Conservation (phyloP, 2,113 vertebrate genomes). For the Hystrix brachyura region DNA sequence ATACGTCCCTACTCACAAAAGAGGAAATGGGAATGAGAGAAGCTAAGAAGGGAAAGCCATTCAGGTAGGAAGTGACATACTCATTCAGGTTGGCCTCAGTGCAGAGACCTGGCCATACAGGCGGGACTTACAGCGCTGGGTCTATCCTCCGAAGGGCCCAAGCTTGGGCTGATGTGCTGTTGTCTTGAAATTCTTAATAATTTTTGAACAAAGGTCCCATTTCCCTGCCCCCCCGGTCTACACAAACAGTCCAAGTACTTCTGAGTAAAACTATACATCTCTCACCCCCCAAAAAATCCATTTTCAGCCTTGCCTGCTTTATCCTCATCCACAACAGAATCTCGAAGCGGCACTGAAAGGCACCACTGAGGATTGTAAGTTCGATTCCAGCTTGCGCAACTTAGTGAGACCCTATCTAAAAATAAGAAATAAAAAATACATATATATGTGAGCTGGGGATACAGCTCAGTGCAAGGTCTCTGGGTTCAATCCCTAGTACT, state of each 20-base stretch:
- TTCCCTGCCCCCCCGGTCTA: neutral
- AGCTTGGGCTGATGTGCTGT: neutral
- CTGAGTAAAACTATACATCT: no score
- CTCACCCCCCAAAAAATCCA: neutral
- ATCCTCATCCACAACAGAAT: neutral
- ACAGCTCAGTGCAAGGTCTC: neutral
- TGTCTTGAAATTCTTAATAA: neutral
- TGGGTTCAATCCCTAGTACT: neutral
- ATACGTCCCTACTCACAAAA: neutral
- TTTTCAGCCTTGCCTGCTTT: neutral
- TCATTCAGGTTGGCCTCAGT: neutral
- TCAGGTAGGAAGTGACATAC: neutral
- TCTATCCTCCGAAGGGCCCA: neutral
- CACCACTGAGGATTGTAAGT: neutral
- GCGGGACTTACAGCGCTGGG: fast-evolving
- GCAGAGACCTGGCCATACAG: fast-evolving
- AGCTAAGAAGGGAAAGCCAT: neutral
- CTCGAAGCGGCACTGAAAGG: neutral
- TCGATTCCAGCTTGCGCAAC: neutral
- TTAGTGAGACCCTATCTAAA: neutral
- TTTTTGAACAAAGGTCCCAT: neutral
- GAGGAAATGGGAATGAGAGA: neutral
- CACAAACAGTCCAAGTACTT: neutral
- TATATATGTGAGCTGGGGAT: neutral
- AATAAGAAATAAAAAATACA: neutral